Evolutionary conservation across 2,113 vertebrate genomes (phyloP).

Genomic region (Dryoscopus gambensis): DNA sequence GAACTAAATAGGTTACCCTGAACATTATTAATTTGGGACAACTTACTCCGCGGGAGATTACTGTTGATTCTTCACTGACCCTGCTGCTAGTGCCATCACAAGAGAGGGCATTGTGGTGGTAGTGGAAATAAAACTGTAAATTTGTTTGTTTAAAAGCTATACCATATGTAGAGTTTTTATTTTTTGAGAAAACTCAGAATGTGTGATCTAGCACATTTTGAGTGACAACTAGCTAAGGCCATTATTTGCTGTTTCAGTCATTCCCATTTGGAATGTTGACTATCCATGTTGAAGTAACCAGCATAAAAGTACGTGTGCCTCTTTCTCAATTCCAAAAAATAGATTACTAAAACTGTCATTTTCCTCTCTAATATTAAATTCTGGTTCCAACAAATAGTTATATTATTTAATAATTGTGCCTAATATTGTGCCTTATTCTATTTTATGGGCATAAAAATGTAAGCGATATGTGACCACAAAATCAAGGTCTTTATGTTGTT

Average conservation of each 20-base stretch:
- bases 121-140: not conserved
- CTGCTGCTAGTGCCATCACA: not conserved
- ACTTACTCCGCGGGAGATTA: not conserved
- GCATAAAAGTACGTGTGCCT: not conserved
- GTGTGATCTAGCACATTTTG: not conserved
- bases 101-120: not conserved
- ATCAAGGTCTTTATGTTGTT: not conserved
- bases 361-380: not conserved
- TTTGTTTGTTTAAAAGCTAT: not conserved
- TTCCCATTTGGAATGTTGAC: not conserved
- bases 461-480: not conserved
- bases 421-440: not conserved
- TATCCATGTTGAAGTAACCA: not conserved
- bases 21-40: not conserved
- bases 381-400: not conserved
- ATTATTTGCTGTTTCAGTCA: not conserved
- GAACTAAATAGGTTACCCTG: not conserved
- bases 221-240: not conserved
- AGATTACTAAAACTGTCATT: not conserved
- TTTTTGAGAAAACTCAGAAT: not conserved
- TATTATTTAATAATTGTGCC: not conserved
- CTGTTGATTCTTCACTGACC: not conserved
- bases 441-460: not conserved
- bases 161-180: not conserved
- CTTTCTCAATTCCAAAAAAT: not conserved